A percentile compares a stretch with the other conserved stretches of the same genome.
These are phyloP conservation scores for Geothlypis trichas DNA, from an alignment of 2,113 vertebrate genomes.

Conservation along the genomic window DNA sequence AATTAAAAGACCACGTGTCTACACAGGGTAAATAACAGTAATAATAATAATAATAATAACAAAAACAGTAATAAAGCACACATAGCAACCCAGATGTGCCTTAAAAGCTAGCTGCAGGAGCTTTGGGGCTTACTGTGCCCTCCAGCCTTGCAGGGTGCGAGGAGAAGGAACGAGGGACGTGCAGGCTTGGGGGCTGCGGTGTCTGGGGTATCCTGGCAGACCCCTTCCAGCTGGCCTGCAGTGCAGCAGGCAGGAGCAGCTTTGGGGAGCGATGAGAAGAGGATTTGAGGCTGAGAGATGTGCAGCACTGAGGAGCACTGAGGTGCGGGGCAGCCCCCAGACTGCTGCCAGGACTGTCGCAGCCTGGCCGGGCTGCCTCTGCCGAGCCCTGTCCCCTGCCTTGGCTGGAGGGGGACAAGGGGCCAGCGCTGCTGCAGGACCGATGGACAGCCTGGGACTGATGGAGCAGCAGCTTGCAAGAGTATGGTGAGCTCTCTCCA, in stretches of 20 bases:
- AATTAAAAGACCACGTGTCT: conserved; percentile 46
- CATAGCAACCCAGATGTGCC: conserved; percentile 68
- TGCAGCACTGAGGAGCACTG: not conserved
- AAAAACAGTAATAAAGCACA: conserved; percentile 25
- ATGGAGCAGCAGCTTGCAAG: not conserved
- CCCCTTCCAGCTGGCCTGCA: not conserved
- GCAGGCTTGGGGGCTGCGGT: not conserved
- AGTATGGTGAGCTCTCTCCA: not conserved
- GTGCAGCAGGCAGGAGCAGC: not conserved
- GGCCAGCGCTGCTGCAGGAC: not conserved
- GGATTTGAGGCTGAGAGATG: not conserved
- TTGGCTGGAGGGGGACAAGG: not conserved
- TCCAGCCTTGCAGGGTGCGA: not conserved
- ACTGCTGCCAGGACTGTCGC: not conserved
- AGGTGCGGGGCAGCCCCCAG: not conserved
- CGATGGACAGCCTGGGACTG: not conserved
- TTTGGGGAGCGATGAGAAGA: not conserved
- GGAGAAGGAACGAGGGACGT: not conserved
- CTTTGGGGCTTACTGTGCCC: not conserved
- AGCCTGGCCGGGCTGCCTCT: not conserved
- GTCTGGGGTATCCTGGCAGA: not conserved
- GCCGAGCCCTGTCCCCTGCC: not conserved
- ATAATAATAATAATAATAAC: not conserved
- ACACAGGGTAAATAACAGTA: conserved; percentile 66
- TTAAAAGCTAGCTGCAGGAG: conserved; percentile 62